Conservation (phyloP, 2,113 vertebrate genomes). For the Tachysurus fulvidraco region DNA sequence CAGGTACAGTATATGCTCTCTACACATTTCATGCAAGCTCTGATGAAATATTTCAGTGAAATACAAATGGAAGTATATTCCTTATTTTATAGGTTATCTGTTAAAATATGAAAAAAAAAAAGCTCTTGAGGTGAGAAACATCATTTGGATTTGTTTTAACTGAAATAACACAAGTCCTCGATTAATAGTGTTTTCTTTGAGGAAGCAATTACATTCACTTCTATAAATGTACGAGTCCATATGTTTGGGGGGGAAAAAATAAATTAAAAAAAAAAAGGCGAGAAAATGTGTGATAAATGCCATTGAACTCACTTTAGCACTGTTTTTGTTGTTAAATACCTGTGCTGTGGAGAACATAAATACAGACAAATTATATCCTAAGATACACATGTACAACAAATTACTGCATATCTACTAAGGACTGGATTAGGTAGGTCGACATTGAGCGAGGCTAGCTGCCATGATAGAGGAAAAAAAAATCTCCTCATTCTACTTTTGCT, state of each 20-base stretch:
- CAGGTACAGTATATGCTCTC: constrained; percentile 84
- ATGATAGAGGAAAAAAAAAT: constrained; percentile 77
- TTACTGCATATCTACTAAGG: constrained; percentile 87
- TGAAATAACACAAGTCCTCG: constrained; percentile 79
- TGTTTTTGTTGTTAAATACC: constrained; percentile 70
- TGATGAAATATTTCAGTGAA: constrained; percentile 80
- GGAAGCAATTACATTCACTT: constrained; percentile 80
- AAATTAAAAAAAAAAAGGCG: constrained; percentile 64
- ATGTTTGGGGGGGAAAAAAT: constrained; percentile 65
- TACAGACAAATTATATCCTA: constrained; percentile 82
- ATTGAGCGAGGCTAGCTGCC: constrained; percentile 87
- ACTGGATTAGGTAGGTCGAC: constrained; percentile 77
- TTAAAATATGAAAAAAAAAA: constrained; percentile 80
- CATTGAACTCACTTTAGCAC: constrained; percentile 77
- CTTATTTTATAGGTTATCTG: constrained; percentile 82
- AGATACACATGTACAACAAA: constrained; percentile 88
- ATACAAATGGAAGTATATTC: constrained; percentile 85
- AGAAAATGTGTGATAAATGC: constrained; percentile 79
- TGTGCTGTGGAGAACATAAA: constrained; percentile 78
- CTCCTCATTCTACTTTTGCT: constrained; percentile 70
- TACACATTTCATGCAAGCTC: constrained; percentile 87
- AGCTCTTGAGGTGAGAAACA: constrained; percentile 79
- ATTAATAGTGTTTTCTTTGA: constrained; percentile 75
- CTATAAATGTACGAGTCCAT: constrained; percentile 81
- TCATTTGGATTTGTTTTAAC: constrained; percentile 78